phyloP scores from a whole-genome alignment of 2,888 invertebrate species.

The Osmoderma eremita region DNA sequence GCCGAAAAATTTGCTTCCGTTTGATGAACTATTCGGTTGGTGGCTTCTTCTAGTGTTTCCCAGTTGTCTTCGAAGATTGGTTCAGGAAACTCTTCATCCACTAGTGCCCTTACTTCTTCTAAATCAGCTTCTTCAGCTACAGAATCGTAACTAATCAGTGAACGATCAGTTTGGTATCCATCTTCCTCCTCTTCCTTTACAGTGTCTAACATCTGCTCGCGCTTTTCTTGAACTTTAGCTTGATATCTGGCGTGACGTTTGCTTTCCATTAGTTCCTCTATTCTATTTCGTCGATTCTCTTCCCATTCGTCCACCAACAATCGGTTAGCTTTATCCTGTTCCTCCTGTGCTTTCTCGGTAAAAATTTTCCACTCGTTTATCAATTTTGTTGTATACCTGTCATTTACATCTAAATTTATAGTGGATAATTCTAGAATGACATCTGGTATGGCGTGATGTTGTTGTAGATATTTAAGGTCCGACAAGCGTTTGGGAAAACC shows the following conservation, averaged over 20 bases:
- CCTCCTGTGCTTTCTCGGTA: constrained; percentile 58
- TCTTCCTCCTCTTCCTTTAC: constrained; percentile 42
- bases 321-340: constrained; percentile 46
- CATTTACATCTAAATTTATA: constrained; percentile 50
- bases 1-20: constrained; percentile 64
- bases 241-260: constrained; percentile 55
- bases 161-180: constrained; percentile 43
- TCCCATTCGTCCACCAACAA: constrained; percentile 53
- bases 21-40: constrained; percentile 63
- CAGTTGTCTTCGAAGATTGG: constrained; percentile 64
- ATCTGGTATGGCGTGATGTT: constrained; percentile 69
- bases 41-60: constrained; percentile 66
- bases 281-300: constrained; percentile 50
- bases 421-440: constrained; percentile 67
- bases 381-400: constrained; percentile 51
- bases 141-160: constrained; percentile 61
- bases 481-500: constrained; percentile 69
- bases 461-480: constrained; percentile 68
- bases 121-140: constrained; percentile 66
- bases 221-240: constrained; percentile 47
- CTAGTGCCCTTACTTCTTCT: constrained; percentile 61
- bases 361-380: constrained; percentile 58
- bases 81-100: constrained; percentile 62
- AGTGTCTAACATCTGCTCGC: constrained; percentile 6
- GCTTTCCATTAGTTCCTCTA: constrained; percentile 55